Evolutionary conservation across 1,140 invertebrate genomes (phyloP).

Genomic region (Cotesia vestalis): DNA sequence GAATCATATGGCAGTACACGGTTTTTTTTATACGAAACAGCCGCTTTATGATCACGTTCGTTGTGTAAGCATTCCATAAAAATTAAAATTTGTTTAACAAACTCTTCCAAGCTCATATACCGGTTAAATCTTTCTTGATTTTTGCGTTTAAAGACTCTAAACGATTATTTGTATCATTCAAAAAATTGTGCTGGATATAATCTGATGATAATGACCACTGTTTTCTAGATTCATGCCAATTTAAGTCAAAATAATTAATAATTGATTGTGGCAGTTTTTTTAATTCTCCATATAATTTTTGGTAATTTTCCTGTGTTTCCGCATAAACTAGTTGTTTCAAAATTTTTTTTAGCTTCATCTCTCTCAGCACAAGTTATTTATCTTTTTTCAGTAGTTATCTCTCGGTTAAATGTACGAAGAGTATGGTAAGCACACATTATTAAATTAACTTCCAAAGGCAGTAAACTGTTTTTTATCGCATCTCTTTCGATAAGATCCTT

Average conservation of each 20-base stretch:
- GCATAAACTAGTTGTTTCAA: conserved; percentile 33
- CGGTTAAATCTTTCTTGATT: neutral
- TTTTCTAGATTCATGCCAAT: conserved; percentile 2
- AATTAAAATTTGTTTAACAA: conserved; percentile 26
- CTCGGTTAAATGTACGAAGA: conserved; percentile 24
- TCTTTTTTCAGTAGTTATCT: conserved; percentile 34
- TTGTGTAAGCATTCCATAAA: neutral
- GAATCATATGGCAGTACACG: neutral
- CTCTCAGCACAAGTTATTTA: conserved; percentile 18
- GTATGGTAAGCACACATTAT: conserved; percentile 1
- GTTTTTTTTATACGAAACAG: conserved; percentile 12
- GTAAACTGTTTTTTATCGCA: conserved; percentile 22
- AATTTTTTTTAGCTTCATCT: conserved; percentile 27
- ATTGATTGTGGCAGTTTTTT: neutral
- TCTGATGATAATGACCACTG: conserved; percentile 14
- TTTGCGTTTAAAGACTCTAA: conserved; percentile 21
- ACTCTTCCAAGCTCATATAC: conserved; percentile 9
- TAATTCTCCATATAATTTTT: conserved; percentile 12
- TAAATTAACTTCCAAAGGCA: conserved; percentile 21
- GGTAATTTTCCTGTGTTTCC: conserved; percentile 22
- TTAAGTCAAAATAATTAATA: conserved; percentile 19
- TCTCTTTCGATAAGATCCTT: conserved; percentile 30
- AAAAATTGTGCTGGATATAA: conserved; percentile 6
- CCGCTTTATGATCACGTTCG: conserved; percentile 27
- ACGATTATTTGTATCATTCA: conserved; percentile 23